Percentiles rank a stretch among this genome's conserved stretches.
These are phyloP conservation scores for Hepsetus odoe DNA, from an alignment of 2,113 vertebrate species.

Conservation along the genomic window DNA sequence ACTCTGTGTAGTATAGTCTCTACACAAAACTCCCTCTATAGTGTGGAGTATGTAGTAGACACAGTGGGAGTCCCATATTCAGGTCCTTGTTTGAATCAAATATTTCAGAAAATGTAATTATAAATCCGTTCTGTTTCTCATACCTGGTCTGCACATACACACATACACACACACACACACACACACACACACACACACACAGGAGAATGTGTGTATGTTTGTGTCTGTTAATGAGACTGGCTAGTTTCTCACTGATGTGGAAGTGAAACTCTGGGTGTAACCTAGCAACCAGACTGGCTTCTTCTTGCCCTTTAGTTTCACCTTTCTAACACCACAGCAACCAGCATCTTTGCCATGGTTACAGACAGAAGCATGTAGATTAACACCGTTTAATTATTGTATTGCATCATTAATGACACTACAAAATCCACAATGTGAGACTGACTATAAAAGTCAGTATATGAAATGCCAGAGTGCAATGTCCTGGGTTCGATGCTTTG, in stretches of 20 bases:
- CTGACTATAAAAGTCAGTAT: no score
- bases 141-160: neutral
- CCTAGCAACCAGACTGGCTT: conserved; percentile 60
- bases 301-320: conserved; percentile 56
- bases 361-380: conserved; percentile 24
- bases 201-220: conserved; percentile 6
- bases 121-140: conserved; percentile 25
- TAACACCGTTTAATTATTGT: conserved; percentile 33
- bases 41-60: no score
- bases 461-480: no score
- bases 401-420: neutral
- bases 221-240: conserved; percentile 44
- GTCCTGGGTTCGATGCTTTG: no score
- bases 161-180: conserved; percentile 32
- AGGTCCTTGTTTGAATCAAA: conserved; percentile 17
- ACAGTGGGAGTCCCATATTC: no score
- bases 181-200: conserved; percentile 34
- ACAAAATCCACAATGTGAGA: conserved; percentile 7
- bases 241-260: conserved; percentile 52
- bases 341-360: conserved; percentile 36
- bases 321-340: conserved; percentile 48
- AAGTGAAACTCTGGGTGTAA: conserved; percentile 56
- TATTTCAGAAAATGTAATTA: conserved; percentile 40
- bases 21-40: no score
- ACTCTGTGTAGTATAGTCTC: no score